Conservation (phyloP, 1,140 invertebrate genomes). For the Riptortus pedestris region DNA sequence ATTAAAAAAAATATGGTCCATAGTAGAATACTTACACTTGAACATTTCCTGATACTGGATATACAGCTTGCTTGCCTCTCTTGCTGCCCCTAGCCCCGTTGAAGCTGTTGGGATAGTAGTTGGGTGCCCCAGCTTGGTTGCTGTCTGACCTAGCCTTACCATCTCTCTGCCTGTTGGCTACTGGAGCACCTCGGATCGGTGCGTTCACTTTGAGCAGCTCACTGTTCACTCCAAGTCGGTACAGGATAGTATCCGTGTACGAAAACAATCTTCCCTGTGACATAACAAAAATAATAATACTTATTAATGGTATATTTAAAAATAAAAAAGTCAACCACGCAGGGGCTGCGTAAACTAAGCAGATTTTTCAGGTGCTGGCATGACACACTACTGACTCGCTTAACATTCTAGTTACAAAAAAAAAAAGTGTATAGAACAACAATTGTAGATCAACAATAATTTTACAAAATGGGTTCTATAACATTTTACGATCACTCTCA, state of each 20-base stretch:
- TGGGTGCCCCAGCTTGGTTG: constrained; percentile 69
- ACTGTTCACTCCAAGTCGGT: constrained; percentile 85
- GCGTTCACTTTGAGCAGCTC: constrained; percentile 87
- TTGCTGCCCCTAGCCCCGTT: constrained; percentile 49
- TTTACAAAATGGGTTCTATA: too few species aligned
- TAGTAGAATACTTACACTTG: constrained; percentile 8
- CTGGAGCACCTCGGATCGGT: constrained; percentile 48
- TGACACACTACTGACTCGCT: too few species aligned
- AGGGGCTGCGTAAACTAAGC: not conserved
- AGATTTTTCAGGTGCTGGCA: too few species aligned
- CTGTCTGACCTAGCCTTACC: constrained; percentile 51
- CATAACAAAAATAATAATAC: not conserved
- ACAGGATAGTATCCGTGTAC: constrained; percentile 87
- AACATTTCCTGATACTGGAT: constrained; percentile 8
- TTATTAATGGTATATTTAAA: not conserved
- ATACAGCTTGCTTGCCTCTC: not conserved
- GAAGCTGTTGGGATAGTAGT: constrained; percentile 94
- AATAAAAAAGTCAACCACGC: not conserved
- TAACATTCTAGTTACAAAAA: not conserved
- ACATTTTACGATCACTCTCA: too few species aligned
- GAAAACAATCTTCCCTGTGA: constrained; percentile 79
- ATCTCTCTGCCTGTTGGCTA: constrained; percentile 74
- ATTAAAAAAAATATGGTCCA: not conserved
- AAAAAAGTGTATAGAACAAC: not conserved
- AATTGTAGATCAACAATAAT: not conserved